Conservation (phyloP, 2,888 invertebrate genomes). For the Drosophila gaucha region DNA sequence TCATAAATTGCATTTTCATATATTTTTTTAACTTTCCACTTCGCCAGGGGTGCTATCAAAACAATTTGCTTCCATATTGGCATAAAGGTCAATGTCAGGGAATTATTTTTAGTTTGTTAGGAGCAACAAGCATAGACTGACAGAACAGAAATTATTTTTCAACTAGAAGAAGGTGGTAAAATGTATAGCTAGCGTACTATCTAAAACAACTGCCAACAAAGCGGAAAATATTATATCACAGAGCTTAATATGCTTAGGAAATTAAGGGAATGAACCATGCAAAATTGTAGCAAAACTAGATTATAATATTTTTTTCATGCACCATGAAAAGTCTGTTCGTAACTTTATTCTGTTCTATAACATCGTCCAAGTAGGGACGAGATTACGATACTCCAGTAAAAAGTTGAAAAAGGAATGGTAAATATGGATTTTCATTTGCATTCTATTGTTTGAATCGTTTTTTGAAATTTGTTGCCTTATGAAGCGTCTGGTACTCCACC, state of each 20-base stretch:
- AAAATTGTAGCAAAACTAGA: not conserved
- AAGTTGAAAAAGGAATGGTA: conserved; percentile 6
- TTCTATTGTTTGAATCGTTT: not conserved
- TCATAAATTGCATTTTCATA: conserved; percentile 50
- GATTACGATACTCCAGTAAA: not conserved
- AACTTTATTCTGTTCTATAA: not conserved
- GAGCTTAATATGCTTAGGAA: too few species aligned
- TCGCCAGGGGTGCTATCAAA: conserved; percentile 4
- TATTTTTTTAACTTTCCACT: conserved; percentile 39
- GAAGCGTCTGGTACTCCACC: conserved; percentile 2
- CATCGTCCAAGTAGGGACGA: not conserved
- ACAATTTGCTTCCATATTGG: conserved; percentile 9
- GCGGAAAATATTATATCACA: too few species aligned
- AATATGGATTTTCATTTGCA: not conserved
- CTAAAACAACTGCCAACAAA: too few species aligned
- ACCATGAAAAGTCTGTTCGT: not conserved
- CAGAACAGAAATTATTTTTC: too few species aligned
- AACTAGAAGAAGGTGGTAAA: too few species aligned
- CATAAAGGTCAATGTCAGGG: conserved; percentile 49
- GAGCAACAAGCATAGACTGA: not conserved
- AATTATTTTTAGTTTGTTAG: conserved; percentile 5
- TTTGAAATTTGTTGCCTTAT: too few species aligned
- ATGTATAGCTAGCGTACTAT: too few species aligned
- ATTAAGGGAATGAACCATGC: not conserved
- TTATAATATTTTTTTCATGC: not conserved